Evolutionary conservation across 2,888 invertebrate genomes (phyloP), one percentile per base, ranked within the genome.

Genomic region (Busseola fusca): DNA sequence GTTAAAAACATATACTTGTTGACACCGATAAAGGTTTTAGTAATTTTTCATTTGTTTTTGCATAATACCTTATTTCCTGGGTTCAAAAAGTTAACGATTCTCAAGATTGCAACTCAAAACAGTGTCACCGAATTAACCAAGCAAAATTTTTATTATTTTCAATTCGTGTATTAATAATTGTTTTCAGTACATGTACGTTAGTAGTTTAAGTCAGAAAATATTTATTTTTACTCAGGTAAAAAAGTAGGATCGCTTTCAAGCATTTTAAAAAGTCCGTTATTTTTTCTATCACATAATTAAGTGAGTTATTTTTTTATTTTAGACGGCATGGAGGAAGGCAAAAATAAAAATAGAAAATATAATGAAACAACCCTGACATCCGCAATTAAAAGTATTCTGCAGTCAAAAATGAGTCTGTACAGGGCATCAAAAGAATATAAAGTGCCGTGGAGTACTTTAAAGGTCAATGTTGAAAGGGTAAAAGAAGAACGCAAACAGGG

Each of bases 41-140:
- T 37, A 37, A 37, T 37, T 40, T 59, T 34, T 59, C 37, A 59
- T 59, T 25, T 10, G 40, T 40, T 40, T 59, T 59, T 59, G 40
- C 60, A 62, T 40, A 48, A 62, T 30, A 62, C 62, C 45, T 62
- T 62, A 62, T 48, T 62, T 62, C 27, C 62, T 48, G 45, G 27
- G 65, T 34, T 65, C 54, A 65, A 65, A 54, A 65, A 65, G 65
- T 65, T 65, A 65, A 65, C 65, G 65, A 56, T 65, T 65, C 54
- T 65, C 65, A 65, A 65, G 65, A 48, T 65, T 65, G 25, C 12
- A 65, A 56, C 56, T 40, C 56, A 40, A 65, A 65, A 52, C 56
- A 56, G 56, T 65, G 40, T 66, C 57, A 66, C 58, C 66, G 66
- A 66, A 34, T 58, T 66, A 66, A 66, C 45, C 66, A 66, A 66